Percentiles rank a stretch among this genome's conserved stretches.
phyloP scores from a whole-genome alignment of 2,797 vertebrate species.

The Nasua narica region DNA sequence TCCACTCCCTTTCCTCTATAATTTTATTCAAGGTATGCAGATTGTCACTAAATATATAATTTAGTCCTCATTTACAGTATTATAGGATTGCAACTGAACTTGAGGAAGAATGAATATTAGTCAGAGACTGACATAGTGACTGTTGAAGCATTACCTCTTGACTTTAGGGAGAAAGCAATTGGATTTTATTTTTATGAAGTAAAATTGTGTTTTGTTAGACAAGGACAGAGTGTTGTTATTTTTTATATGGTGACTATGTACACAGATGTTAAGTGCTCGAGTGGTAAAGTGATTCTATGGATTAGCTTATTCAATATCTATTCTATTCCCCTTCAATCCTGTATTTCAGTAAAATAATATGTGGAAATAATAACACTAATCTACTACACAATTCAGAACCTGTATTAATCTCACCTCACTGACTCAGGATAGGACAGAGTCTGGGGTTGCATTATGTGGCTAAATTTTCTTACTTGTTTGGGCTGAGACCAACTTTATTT shows the following conservation, averaged over 20 bases:
- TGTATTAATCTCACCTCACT: rapidly evolving
- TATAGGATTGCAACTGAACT: not conserved
- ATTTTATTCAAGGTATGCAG: not conserved
- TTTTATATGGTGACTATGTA: not conserved
- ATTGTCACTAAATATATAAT: not conserved
- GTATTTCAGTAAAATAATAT: not conserved
- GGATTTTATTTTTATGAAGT: not conserved
- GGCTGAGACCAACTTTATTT: not conserved
- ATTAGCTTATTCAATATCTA: not conserved
- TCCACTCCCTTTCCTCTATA: not conserved
- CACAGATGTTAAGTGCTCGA: not conserved
- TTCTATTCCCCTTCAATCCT: not conserved
- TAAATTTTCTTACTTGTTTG: not conserved
- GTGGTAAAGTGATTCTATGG: not conserved
- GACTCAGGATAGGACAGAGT: not conserved
- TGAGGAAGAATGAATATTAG: not conserved
- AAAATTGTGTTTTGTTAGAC: not conserved
- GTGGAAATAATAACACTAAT: no score
- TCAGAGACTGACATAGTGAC: not conserved
- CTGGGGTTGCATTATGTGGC: not conserved
- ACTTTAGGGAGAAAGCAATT: not conserved
- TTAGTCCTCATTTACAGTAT: not conserved
- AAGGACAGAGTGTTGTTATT: not conserved
- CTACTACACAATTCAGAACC: not conserved
- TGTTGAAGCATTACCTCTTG: not conserved